Evolutionary conservation across 2,113 vertebrate genomes (phyloP).

Genomic region (Rynchops niger): DNA sequence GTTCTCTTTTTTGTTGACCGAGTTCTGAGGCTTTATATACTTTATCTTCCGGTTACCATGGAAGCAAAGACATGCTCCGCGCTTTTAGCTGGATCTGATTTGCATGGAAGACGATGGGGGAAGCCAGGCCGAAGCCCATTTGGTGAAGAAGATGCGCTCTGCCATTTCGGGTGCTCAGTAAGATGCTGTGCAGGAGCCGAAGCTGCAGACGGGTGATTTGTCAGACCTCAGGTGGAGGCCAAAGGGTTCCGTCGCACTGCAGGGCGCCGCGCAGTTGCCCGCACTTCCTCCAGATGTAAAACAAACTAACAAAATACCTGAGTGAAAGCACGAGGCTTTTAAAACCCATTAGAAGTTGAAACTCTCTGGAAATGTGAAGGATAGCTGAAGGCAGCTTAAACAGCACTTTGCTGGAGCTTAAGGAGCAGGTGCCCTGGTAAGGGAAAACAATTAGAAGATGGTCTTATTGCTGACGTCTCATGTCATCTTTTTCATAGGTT

Average conservation of each 20-base stretch:
- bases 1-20: not conserved
- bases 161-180: not conserved
- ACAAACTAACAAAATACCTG: not conserved
- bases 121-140: accelerated
- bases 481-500: not conserved
- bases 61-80: not conserved
- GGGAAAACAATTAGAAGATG: not conserved
- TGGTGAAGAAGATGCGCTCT: not conserved
- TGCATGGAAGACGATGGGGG: not conserved
- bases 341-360: not conserved
- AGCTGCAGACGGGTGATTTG: not conserved
- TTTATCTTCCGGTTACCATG: not conserved
- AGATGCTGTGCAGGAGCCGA: not conserved
- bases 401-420: not conserved
- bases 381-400: not conserved
- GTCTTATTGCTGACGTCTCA: not conserved
- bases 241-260: not conserved
- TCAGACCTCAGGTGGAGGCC: not conserved
- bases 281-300: not conserved
- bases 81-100: not conserved
- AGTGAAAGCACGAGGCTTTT: not conserved
- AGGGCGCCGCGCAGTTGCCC: accelerated
- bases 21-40: not conserved
- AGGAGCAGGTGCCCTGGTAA: not conserved
- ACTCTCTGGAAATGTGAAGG: not conserved